A percentile compares a stretch with the other conserved stretches of the same genome.
Evolutionary conservation across 1,140 invertebrate species (phyloP).

Genomic region (Odontomachus brunneus): DNA sequence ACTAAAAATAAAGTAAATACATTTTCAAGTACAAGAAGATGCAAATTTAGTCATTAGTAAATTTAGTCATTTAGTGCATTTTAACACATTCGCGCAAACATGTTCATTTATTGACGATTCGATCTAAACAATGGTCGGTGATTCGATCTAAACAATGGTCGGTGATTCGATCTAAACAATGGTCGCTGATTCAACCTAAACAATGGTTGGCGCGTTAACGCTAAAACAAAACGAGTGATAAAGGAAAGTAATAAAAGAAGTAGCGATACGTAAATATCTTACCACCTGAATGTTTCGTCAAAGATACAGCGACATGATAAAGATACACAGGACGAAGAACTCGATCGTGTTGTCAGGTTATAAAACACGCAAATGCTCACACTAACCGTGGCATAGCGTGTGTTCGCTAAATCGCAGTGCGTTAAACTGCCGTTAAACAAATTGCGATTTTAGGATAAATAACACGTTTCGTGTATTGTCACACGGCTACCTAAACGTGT

Average conservation of each 20-base stretch:
- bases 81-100: conserved; percentile 22
- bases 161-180: conserved; percentile 15
- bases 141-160: conserved; percentile 12
- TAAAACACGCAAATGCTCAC: conserved; percentile 66
- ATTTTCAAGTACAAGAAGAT: not conserved
- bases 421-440: conserved; percentile 44
- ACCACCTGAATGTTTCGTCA: conserved; percentile 72
- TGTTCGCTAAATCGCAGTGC: conserved; percentile 1
- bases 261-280: not conserved
- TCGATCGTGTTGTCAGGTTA: conserved; percentile 73
- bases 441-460: conserved; percentile 32
- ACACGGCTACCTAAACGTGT: conserved; percentile 29
- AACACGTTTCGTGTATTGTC: conserved; percentile 9
- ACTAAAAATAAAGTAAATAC: not conserved
- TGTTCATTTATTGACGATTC: not conserved
- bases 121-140: conserved; percentile 18
- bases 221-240: not conserved
- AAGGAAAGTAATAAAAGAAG: not conserved
- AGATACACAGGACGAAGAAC: conserved; percentile 30
- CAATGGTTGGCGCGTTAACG: not conserved
- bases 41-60: conserved; percentile 20
- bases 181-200: no score
- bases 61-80: no score
- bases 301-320: conserved; percentile 74
- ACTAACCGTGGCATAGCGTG: conserved; percentile 52